phyloP scores from a whole-genome alignment of 2,797 vertebrate species.

The Hippoglossus hippoglossus region DNA sequence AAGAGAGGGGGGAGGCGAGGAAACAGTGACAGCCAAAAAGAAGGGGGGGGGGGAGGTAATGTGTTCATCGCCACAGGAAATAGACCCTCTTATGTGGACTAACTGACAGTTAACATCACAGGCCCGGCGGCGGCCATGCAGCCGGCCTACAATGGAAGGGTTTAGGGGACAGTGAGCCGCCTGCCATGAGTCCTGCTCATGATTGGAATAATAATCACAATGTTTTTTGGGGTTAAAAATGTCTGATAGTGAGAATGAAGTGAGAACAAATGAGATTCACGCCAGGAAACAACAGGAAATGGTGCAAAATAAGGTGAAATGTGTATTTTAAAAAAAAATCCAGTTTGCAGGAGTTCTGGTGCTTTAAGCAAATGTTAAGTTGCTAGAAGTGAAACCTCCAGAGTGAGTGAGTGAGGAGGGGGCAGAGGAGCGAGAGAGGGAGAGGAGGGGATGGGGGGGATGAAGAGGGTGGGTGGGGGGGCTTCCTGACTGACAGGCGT shows the following conservation, averaged over 20 bases:
- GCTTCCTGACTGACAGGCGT: slow-evolving; percentile 76
- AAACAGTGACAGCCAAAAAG: slow-evolving; percentile 60
- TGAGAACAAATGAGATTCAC: neutral
- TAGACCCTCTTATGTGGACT: slow-evolving; percentile 59
- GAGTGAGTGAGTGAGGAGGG: slow-evolving; percentile 39
- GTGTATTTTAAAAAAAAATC: neutral
- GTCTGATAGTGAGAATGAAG: neutral
- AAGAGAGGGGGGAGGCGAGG: slow-evolving; percentile 52
- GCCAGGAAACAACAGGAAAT: neutral
- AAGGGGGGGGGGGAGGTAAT: slow-evolving; percentile 57
- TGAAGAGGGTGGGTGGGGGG: slow-evolving; percentile 26
- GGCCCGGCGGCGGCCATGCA: slow-evolving; percentile 45
- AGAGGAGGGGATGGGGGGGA: slow-evolving; percentile 1
- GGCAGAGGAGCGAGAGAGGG: too few species aligned
- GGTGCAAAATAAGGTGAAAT: neutral
- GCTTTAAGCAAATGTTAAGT: slow-evolving; percentile 32
- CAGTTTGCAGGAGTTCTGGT: neutral
- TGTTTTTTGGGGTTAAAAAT: neutral
- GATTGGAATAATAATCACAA: slow-evolving; percentile 54
- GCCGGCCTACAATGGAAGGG: slow-evolving; percentile 35
- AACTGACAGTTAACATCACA: slow-evolving; percentile 65
- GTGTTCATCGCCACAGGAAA: slow-evolving; percentile 72
- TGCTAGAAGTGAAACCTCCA: slow-evolving; percentile 51
- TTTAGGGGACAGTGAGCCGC: slow-evolving; percentile 6
- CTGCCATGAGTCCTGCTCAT: slow-evolving; percentile 45